Percentiles rank a stretch among this genome's conserved stretches.
phyloP scores from a whole-genome alignment of 2,113 vertebrate genomes.

The Cyprinus carpio region DNA sequence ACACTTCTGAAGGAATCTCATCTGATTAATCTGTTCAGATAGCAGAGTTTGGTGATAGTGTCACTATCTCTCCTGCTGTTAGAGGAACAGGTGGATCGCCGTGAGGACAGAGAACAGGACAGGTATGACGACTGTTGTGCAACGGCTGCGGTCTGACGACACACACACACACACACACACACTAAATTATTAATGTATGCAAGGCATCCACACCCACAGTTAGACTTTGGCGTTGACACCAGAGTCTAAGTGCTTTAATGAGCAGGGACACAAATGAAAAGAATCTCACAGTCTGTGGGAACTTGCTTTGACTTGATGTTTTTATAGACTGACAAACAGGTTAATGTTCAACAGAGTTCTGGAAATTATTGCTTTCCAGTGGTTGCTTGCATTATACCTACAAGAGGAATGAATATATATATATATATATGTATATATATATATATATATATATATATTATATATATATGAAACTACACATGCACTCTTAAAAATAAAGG shows the following conservation, averaged over 20 bases:
- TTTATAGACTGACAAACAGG: background rate
- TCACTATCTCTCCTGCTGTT: background rate
- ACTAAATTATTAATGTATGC: conserved; percentile 19
- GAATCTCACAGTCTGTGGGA: background rate
- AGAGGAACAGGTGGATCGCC: background rate
- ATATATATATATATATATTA: too few relatives aligned
- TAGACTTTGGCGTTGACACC: background rate
- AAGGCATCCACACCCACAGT: background rate
- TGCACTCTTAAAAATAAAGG: too few relatives aligned
- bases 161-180: background rate
- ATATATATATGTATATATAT: too few relatives aligned
- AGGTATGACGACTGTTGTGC: background rate
- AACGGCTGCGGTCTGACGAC: background rate
- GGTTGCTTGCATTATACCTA: too few relatives aligned
- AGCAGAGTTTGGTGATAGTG: background rate
- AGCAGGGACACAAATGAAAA: background rate
- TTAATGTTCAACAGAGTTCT: background rate
- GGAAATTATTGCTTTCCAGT: background rate
- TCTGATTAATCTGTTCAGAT: background rate
- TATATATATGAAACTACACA: too few relatives aligned
- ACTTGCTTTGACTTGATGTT: conserved; percentile 13
- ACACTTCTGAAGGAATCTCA: too few relatives aligned
- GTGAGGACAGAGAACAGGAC: background rate
- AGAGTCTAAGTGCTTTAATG: background rate
- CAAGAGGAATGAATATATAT: too few relatives aligned